Conservation (phyloP, 2,888 invertebrate genomes). For the Amblyteles armatorius region DNA sequence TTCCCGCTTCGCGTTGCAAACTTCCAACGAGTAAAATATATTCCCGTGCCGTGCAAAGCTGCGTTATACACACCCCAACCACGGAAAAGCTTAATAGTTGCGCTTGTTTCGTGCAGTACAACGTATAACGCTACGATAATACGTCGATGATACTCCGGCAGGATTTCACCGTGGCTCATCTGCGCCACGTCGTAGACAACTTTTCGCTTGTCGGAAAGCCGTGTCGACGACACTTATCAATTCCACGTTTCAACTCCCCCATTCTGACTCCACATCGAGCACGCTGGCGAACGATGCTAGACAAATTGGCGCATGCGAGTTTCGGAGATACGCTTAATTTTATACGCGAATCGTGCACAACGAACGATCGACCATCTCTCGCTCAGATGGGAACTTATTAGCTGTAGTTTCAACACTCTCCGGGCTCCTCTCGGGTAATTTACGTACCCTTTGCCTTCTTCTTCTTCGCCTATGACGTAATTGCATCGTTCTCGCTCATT, state of each 20-base stretch:
- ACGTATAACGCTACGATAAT: neutral
- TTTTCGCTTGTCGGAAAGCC: neutral
- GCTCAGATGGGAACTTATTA: conserved; percentile 15
- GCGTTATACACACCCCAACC: neutral
- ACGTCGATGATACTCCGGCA: neutral
- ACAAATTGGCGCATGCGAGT: neutral
- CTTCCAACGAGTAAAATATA: conserved; percentile 20
- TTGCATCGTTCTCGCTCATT: conserved; percentile 57
- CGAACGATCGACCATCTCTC: conserved; percentile 41
- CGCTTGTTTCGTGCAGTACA: neutral
- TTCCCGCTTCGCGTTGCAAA: conserved; percentile 6
- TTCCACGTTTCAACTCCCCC: neutral
- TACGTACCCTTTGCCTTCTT: conserved; percentile 19
- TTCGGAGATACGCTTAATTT: neutral
- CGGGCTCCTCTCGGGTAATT: conserved; percentile 7
- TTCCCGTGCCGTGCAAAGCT: neutral
- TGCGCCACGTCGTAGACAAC: conserved; percentile 5
- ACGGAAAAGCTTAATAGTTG: conserved; percentile 15
- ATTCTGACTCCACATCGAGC: neutral
- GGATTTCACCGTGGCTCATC: neutral
- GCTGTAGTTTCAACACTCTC: conserved; percentile 27
- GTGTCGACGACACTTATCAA: conserved; percentile 1
- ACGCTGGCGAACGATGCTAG: neutral
- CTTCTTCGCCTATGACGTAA: conserved; percentile 40
- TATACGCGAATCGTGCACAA: conserved; percentile 7